Conservation (phyloP, 2,888 invertebrate species). For the Drosophila monieri region DNA sequence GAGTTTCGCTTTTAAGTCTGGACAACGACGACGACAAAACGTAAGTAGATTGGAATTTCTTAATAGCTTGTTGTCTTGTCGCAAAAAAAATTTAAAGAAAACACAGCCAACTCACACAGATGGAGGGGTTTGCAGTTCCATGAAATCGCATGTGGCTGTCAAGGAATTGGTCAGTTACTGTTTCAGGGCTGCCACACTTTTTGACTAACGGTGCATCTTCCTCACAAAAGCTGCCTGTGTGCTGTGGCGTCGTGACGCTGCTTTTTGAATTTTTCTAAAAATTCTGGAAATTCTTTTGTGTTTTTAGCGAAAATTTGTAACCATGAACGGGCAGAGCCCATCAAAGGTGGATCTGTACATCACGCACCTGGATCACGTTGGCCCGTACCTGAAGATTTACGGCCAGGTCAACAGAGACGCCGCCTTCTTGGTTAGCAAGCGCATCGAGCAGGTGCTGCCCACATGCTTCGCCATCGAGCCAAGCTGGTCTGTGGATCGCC, state of each 20-base stretch:
- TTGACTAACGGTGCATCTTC: conserved; percentile 48
- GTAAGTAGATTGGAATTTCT: conserved; percentile 68
- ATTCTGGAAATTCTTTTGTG: neutral
- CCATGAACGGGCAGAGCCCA: conserved; percentile 59
- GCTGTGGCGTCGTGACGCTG: no score
- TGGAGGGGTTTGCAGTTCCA: no score
- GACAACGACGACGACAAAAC: conserved; percentile 77
- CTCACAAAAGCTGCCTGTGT: no score
- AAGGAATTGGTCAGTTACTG: conserved; percentile 44
- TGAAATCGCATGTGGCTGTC: neutral
- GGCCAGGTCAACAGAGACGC: conserved; percentile 86
- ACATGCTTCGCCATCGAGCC: conserved; percentile 77
- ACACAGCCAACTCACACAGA: conserved; percentile 11
- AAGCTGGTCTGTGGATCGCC: conserved; percentile 71
- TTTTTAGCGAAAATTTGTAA: conserved; percentile 56
- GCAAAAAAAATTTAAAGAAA: conserved; percentile 17
- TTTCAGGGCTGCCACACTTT: conserved; percentile 49
- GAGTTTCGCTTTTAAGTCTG: conserved; percentile 62
- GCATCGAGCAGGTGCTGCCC: conserved; percentile 76
- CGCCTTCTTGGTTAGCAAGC: conserved; percentile 73
- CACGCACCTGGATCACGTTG: conserved; percentile 87
- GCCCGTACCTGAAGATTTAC: conserved; percentile 89
- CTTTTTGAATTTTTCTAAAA: neutral
- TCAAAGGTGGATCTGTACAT: conserved; percentile 57
- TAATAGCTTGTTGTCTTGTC: conserved; percentile 48